phyloP scores from a whole-genome alignment of 2,797 vertebrate genomes.

The Morelia viridis region DNA sequence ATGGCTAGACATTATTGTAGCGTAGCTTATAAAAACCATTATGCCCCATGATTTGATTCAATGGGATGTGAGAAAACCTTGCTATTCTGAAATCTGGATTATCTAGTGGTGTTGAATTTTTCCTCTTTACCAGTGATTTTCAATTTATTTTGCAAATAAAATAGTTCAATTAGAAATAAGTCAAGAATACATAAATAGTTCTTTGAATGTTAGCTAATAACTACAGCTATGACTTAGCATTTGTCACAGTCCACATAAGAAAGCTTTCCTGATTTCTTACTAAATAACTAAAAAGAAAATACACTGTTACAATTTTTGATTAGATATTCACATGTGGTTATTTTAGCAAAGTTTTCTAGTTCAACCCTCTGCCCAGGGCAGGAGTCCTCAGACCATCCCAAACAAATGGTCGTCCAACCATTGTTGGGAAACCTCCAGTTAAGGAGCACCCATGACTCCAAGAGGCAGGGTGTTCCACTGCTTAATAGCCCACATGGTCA shows the following conservation, averaged over 20 bases:
- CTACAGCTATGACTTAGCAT: not conserved
- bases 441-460: no score
- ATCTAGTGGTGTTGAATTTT: not conserved
- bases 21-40: slow-evolving; percentile 5
- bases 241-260: not conserved
- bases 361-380: no score
- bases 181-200: not conserved
- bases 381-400: no score
- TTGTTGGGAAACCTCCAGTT: no score
- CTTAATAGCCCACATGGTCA: no score
- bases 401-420: no score
- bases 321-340: slow-evolving; percentile 16
- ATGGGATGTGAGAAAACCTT: not conserved
- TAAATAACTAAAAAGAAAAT: slow-evolving; percentile 16
- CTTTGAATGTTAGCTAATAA: not conserved
- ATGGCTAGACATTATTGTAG: slow-evolving; percentile 12
- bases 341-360: not conserved
- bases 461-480: no score
- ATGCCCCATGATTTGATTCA: not conserved
- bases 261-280: not conserved
- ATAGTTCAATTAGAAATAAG: slow-evolving; percentile 21
- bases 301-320: slow-evolving; percentile 6
- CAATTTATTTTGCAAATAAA: slow-evolving; percentile 25
- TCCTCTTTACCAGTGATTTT: not conserved
- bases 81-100: not conserved